These are phyloP conservation scores for Miniopterus natalensis DNA, from an alignment of 2,113 vertebrate genomes.

Conservation along the genomic window DNA sequence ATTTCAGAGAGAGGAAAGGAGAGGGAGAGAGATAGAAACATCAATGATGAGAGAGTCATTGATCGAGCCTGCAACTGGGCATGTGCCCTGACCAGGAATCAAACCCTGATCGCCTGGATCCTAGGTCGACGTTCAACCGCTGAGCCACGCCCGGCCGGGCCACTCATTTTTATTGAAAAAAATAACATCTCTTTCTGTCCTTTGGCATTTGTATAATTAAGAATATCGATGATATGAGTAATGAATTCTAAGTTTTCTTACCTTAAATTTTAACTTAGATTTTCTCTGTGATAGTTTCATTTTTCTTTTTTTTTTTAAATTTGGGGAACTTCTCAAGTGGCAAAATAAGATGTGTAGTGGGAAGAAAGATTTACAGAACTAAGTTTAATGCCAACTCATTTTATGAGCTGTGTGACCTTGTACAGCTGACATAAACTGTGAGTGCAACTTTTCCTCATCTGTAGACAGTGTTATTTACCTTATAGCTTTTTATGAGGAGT, in stretches of 20 bases:
- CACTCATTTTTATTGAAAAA: not conserved
- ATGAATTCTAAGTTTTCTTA: not conserved
- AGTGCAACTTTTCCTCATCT: not conserved
- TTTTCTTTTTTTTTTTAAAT: constrained; percentile 2
- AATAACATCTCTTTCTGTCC: not conserved
- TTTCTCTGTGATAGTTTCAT: not conserved
- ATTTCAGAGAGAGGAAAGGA: too few relatives aligned
- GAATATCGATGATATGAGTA: not conserved
- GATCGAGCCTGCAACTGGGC: too few relatives aligned
- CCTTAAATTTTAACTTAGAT: not conserved
- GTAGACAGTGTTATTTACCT: not conserved
- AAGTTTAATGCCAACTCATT: not conserved
- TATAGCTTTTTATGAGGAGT: not conserved
- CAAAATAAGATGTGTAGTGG: not conserved
- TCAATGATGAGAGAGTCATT: too few relatives aligned
- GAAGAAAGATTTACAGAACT: not conserved
- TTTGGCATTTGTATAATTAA: constrained; percentile 29
- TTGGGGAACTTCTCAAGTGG: not conserved
- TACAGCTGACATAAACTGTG: not conserved
- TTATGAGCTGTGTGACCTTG: not conserved
- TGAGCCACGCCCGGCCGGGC: too few relatives aligned
- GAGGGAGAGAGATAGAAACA: too few relatives aligned
- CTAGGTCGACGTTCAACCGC: too few relatives aligned
- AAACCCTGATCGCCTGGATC: too few relatives aligned
- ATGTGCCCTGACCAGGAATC: too few relatives aligned